Percentiles rank a stretch among this genome's conserved stretches.
phyloP scores from a whole-genome alignment of 2,113 vertebrate species.

The Zosterops lateralis region DNA sequence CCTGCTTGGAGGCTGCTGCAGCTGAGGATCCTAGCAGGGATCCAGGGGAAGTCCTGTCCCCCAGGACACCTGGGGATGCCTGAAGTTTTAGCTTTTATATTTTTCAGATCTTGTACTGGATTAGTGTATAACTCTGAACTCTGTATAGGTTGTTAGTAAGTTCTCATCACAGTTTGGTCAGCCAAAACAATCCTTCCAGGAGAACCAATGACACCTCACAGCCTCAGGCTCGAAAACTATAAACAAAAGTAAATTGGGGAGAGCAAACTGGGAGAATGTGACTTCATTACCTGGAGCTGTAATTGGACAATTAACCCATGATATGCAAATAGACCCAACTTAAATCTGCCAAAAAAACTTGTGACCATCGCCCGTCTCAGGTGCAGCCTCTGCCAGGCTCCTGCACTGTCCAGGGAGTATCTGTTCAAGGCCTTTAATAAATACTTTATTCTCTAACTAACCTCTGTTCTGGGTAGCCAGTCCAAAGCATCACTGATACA shows the following conservation, averaged over 20 bases:
- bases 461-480: neutral
- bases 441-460: neutral
- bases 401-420: neutral
- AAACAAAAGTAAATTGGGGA: neutral
- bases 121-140: neutral
- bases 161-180: neutral
- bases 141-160: neutral
- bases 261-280: neutral
- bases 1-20: neutral
- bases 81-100: neutral
- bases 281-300: neutral
- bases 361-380: fast-evolving
- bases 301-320: neutral
- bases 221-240: neutral
- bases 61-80: neutral
- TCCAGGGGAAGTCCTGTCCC: fast-evolving
- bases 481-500: neutral
- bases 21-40: neutral
- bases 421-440: neutral
- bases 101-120: neutral
- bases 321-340: neutral
- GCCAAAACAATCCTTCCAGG: neutral
- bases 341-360: neutral
- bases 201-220: neutral
- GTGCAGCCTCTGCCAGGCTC: neutral